phyloP scores from a whole-genome alignment of 2,113 vertebrate species.

The Sceloporus tristichus region DNA sequence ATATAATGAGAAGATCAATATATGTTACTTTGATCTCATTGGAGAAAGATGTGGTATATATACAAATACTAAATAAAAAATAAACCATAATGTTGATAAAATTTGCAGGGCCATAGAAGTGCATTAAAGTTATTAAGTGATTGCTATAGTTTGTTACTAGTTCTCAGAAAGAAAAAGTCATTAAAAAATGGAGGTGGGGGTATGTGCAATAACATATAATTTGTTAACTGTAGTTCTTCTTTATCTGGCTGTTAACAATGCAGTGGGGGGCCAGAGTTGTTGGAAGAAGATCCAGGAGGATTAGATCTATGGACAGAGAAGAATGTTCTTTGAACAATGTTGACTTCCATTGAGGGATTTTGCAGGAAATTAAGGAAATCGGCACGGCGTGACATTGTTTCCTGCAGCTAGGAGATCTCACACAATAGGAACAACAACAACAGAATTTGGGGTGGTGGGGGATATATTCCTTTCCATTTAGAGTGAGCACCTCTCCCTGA shows the following conservation, averaged over 20 bases:
- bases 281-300: slow-evolving; percentile 10
- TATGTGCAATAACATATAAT: slow-evolving; percentile 28
- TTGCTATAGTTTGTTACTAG: slow-evolving; percentile 18
- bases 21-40: background rate
- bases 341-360: slow-evolving; percentile 35
- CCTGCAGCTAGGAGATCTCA: slow-evolving; percentile 54
- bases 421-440: slow-evolving; percentile 50
- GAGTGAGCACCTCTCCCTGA: slow-evolving; percentile 53
- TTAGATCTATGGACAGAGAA: slow-evolving; percentile 22
- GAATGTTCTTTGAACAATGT: slow-evolving; percentile 39
- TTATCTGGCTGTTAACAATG: slow-evolving; percentile 12
- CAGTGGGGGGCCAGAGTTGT: background rate
- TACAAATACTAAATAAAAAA: background rate
- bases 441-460: background rate
- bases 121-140: background rate
- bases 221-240: background rate
- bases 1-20: background rate
- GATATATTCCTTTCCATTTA: slow-evolving; percentile 35
- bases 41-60: background rate
- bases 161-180: background rate
- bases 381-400: slow-evolving; percentile 52
- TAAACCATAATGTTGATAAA: background rate
- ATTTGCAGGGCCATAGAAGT: background rate
- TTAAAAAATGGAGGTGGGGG: background rate
- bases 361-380: slow-evolving; percentile 67